phyloP scores from a whole-genome alignment of 2,113 vertebrate species.

The Ageneiosus marmoratus region DNA sequence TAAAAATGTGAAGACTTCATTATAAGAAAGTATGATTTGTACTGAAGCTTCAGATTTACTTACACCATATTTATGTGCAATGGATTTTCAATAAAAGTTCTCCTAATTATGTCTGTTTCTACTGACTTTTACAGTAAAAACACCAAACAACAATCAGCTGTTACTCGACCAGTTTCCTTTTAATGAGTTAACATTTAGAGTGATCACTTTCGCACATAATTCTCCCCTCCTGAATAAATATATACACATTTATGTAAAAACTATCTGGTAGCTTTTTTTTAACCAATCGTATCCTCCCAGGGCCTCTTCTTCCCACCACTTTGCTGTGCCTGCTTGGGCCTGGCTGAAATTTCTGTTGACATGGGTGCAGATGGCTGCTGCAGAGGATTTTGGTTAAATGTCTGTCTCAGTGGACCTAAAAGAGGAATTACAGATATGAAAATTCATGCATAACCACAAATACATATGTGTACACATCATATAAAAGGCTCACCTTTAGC shows the following conservation, averaged over 20 bases:
- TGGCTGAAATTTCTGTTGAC: constrained; percentile 47
- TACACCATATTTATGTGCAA: constrained; percentile 16
- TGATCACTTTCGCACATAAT: background rate
- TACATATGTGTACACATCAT: background rate
- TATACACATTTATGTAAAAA: constrained; percentile 57
- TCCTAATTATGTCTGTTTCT: constrained; percentile 18
- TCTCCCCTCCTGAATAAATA: constrained; percentile 59
- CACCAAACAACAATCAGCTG: background rate
- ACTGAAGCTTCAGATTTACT: background rate
- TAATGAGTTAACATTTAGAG: constrained; percentile 51
- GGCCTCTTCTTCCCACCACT: constrained; percentile 64
- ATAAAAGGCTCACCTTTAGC: constrained; percentile 73
- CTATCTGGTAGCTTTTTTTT: constrained; percentile 7
- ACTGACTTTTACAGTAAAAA: background rate
- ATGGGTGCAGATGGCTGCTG: constrained; percentile 62
- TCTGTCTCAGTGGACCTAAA: constrained; percentile 84
- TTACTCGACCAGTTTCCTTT: constrained; percentile 45
- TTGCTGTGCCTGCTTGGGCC: constrained; percentile 48
- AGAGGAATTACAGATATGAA: constrained; percentile 19
- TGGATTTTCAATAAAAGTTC: constrained; percentile 11
- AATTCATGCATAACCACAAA: background rate
- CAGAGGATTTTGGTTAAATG: constrained; percentile 84
- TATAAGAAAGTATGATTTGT: background rate
- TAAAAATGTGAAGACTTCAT: background rate
- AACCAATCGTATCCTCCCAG: constrained; percentile 82